phyloP scores from a whole-genome alignment of 2,888 invertebrate genomes.

The Callimorpha dominula region DNA sequence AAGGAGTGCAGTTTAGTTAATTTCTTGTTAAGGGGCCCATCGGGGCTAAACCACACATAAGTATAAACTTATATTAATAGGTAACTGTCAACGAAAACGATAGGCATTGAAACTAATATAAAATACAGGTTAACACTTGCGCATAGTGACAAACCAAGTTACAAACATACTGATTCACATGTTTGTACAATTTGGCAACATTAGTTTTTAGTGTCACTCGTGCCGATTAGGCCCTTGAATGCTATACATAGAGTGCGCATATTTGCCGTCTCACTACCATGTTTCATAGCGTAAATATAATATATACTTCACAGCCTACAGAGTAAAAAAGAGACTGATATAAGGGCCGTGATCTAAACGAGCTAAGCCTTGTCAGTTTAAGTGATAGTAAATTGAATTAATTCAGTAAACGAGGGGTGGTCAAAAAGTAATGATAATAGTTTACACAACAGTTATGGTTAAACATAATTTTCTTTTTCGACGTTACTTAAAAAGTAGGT shows the following conservation, averaged over 20 bases:
- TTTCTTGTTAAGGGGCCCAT: not conserved
- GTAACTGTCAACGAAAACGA: not conserved
- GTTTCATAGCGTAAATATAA: not conserved
- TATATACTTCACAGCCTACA: not conserved
- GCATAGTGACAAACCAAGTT: not conserved
- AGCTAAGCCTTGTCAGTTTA: not conserved
- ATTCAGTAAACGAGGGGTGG: not conserved
- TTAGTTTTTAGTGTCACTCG: not conserved
- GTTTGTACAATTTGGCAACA: conserved; percentile 1
- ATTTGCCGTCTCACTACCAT: not conserved
- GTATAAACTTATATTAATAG: not conserved
- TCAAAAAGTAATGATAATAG: no score
- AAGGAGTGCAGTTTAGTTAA: not conserved
- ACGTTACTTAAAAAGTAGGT: no score
- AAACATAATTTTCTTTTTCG: no score
- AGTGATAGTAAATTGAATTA: not conserved
- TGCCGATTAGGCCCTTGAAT: not conserved
- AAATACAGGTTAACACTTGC: not conserved
- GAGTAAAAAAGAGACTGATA: not conserved
- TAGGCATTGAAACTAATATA: not conserved
- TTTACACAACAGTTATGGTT: no score
- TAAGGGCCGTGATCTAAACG: not conserved
- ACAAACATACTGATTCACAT: not conserved
- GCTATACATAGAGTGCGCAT: not conserved
- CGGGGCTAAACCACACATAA: not conserved